Conservation (phyloP, 2,888 invertebrate genomes). For the Drosophila picticornis region DNA sequence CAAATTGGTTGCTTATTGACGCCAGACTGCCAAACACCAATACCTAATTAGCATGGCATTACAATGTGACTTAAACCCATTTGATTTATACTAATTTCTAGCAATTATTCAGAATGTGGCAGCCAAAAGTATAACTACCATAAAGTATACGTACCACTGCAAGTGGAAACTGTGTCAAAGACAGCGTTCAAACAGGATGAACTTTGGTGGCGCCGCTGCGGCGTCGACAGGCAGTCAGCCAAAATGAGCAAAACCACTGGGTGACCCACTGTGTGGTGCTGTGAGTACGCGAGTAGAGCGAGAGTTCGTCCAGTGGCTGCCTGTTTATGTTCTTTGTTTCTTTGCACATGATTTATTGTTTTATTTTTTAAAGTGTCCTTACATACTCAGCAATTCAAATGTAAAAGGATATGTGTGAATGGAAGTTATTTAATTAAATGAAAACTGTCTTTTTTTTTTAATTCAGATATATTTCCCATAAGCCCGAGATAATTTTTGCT, state of each 20-base stretch:
- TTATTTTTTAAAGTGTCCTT: constrained; percentile 26
- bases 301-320: constrained; percentile 17
- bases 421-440: not conserved
- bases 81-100: constrained; percentile 69
- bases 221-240: constrained; percentile 43
- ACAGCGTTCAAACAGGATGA: constrained; percentile 34
- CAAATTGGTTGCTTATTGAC: constrained; percentile 15
- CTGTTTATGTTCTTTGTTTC: constrained; percentile 28
- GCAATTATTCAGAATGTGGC: constrained; percentile 58
- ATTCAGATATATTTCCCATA: no score
- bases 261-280: constrained; percentile 30
- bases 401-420: not conserved
- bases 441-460: not conserved
- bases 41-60: constrained; percentile 27
- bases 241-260: constrained; percentile 34
- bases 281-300: not conserved
- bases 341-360: constrained; percentile 69
- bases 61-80: not conserved
- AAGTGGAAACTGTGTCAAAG: constrained; percentile 70
- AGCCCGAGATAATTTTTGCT: not conserved
- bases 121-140: not conserved
- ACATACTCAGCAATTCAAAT: constrained; percentile 12
- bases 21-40: not conserved
- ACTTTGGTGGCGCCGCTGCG: constrained; percentile 60
- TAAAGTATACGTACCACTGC: constrained; percentile 1